A percentile compares a stretch with the other conserved stretches of the same genome.
phyloP scores from a whole-genome alignment of 2,797 vertebrate species.

The Todus mexicanus region DNA sequence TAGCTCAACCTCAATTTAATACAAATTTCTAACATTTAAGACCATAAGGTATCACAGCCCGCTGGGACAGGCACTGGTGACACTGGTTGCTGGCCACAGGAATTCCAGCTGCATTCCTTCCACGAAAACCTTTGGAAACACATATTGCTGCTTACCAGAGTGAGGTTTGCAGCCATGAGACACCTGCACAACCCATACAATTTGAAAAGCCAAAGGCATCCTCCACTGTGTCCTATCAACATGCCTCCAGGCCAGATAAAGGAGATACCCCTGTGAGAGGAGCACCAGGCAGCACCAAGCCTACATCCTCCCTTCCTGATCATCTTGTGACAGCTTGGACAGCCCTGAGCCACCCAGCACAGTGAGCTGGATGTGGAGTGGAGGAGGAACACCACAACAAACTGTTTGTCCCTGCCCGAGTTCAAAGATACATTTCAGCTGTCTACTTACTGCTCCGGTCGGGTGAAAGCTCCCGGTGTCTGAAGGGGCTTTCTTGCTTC shows the following conservation, averaged over 20 bases:
- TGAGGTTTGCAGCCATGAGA: neutral
- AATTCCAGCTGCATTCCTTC: neutral
- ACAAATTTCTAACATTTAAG: neutral
- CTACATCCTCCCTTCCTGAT: neutral
- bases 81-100: neutral
- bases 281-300: neutral
- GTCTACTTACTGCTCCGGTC: constrained; percentile 50
- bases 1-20: neutral
- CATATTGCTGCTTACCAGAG: neutral
- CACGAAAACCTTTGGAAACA: rapidly evolving
- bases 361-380: neutral
- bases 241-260: neutral
- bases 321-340: rapidly evolving
- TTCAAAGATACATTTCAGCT: constrained; percentile 55
- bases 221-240: neutral
- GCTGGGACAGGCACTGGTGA: neutral
- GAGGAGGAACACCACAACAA: neutral
- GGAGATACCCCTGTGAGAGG: rapidly evolving
- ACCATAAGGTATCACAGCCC: neutral
- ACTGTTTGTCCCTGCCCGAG: neutral
- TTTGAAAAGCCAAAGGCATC: neutral
- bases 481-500: constrained; percentile 63
- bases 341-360: rapidly evolving
- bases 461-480: constrained; percentile 11
- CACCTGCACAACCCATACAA: neutral